A percentile compares a stretch with the other conserved stretches of the same genome.
These are phyloP conservation scores for Hemibagrus guttatus DNA, from an alignment of 2,797 vertebrate genomes.

Conservation along the genomic window DNA sequence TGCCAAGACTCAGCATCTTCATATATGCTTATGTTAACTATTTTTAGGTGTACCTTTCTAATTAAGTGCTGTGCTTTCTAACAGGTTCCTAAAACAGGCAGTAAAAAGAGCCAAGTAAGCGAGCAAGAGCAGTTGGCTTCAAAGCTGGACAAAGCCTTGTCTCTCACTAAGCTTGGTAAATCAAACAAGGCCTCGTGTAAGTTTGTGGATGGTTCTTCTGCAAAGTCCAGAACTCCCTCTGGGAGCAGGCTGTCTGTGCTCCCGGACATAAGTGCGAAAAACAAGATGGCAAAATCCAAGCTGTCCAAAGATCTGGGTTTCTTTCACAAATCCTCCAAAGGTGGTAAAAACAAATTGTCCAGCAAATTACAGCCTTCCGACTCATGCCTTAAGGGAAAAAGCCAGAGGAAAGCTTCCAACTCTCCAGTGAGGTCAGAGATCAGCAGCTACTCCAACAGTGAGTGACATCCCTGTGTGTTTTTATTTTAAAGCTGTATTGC, in stretches of 20 bases:
- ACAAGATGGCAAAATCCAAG: constrained; percentile 76
- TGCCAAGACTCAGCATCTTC: neutral
- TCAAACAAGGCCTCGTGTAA: constrained; percentile 79
- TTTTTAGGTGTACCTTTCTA: neutral
- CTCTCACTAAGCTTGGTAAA: constrained; percentile 88
- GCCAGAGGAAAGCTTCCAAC: constrained; percentile 84
- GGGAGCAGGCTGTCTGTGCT: constrained; percentile 67
- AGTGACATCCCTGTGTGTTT: constrained; percentile 69
- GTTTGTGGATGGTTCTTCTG: constrained; percentile 73
- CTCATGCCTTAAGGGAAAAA: constrained; percentile 81
- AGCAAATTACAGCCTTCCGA: constrained; percentile 83
- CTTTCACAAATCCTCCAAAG: constrained; percentile 78
- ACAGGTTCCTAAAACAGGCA: constrained; percentile 78
- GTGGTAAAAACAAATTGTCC: constrained; percentile 85
- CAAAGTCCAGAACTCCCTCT: constrained; percentile 68
- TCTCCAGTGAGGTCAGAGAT: constrained; percentile 89
- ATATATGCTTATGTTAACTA: neutral
- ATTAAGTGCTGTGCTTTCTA: neutral
- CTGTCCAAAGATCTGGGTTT: constrained; percentile 77
- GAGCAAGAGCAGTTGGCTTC: constrained; percentile 95
- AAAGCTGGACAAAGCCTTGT: constrained; percentile 91
- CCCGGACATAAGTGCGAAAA: constrained; percentile 71
- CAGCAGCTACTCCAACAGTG: constrained; percentile 97
- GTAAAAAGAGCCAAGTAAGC: constrained; percentile 81
- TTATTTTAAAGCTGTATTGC: neutral